phyloP scores from a whole-genome alignment of 2,797 vertebrate species.

The Platalea minor region DNA sequence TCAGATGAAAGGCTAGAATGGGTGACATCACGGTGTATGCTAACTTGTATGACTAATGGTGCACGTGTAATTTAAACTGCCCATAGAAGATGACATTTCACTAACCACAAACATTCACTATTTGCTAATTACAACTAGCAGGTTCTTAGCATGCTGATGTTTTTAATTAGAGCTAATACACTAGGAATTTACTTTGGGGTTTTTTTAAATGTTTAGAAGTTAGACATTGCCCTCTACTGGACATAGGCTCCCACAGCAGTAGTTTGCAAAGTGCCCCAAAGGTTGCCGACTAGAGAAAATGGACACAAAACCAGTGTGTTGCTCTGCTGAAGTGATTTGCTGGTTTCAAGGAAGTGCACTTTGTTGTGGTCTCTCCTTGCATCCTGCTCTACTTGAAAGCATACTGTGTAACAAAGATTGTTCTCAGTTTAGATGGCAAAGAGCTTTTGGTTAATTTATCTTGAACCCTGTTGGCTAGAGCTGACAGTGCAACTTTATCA shows the following conservation, averaged over 20 bases:
- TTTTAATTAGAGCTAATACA: conserved; percentile 58
- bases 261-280: background rate
- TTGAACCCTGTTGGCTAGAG: conserved; percentile 17
- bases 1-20: background rate
- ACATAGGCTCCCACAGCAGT: background rate
- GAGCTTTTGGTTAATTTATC: conserved; percentile 56
- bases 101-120: conserved; percentile 33
- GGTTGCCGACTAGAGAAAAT: background rate
- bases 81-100: conserved; percentile 48
- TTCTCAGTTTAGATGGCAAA: conserved; percentile 30
- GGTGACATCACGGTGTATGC: background rate
- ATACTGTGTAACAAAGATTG: background rate
- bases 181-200: background rate
- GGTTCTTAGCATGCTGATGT: conserved; percentile 40
- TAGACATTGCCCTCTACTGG: conserved; percentile 76
- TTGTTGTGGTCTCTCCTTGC: background rate
- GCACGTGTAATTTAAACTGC: conserved; percentile 51
- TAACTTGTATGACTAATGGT: conserved; percentile 22
- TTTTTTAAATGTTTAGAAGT: background rate
- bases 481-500: conserved; percentile 30
- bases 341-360: background rate
- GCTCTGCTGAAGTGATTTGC: background rate
- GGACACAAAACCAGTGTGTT: background rate
- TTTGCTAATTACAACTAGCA: conserved; percentile 63
- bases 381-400: conserved; percentile 32